Evolutionary conservation across 2,113 vertebrate genomes (phyloP).

Genomic region (Gila orcuttii): DNA sequence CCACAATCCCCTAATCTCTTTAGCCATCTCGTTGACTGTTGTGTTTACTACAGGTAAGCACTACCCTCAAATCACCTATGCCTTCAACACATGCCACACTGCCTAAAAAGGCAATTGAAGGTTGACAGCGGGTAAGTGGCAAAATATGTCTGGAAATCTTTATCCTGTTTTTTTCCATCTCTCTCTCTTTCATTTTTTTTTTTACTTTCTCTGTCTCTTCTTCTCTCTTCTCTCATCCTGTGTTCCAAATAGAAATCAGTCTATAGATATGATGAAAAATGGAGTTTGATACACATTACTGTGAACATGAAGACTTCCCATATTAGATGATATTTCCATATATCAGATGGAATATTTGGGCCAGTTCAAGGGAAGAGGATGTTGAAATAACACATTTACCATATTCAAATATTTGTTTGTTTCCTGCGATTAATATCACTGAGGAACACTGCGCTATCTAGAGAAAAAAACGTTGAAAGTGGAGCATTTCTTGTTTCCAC

Average conservation of each 20-base stretch:
- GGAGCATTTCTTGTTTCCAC: not conserved
- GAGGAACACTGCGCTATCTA: not conserved
- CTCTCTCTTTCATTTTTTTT: not conserved
- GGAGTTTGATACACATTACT: not conserved
- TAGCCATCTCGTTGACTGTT: not conserved
- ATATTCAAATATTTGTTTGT: not conserved
- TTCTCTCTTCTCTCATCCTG: not conserved
- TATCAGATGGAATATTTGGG: not conserved
- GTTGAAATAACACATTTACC: not conserved
- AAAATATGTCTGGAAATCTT: slow-evolving; percentile 36
- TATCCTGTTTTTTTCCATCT: slow-evolving; percentile 13
- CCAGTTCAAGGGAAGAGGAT: not conserved
- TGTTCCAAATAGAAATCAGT: not conserved
- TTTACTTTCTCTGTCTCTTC: slow-evolving; percentile 6
- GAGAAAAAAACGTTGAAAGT: not conserved
- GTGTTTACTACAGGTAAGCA: slow-evolving; percentile 56
- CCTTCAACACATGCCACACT: slow-evolving; percentile 24
- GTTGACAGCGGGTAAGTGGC: slow-evolving; percentile 20
- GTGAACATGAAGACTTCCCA: slow-evolving; percentile 6
- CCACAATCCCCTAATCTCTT: slow-evolving; percentile 22
- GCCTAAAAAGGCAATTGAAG: slow-evolving; percentile 60
- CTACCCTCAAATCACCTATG: slow-evolving; percentile 28
- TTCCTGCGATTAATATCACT: not conserved
- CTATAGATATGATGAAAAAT: not conserved
- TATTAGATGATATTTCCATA: not conserved